These are phyloP conservation scores for Drosophila sproati DNA, from an alignment of 1,140 invertebrate genomes.

Conservation along the genomic window DNA sequence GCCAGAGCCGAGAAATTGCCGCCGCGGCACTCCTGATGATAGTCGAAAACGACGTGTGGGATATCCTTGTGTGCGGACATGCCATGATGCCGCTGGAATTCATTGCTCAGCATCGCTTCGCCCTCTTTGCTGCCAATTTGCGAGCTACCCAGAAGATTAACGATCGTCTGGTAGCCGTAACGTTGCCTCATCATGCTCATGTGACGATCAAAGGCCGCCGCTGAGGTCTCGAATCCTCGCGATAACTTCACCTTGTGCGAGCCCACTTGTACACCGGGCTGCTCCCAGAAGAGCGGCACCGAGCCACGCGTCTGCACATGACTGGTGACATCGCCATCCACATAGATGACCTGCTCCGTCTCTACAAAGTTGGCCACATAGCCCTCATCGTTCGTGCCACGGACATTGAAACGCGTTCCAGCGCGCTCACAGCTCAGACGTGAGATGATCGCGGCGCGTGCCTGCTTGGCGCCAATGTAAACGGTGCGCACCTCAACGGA, in stretches of 20 bases:
- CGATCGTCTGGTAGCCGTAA: constrained; percentile 96
- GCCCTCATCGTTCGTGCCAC: constrained; percentile 99
- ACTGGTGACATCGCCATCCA: constrained; percentile 94
- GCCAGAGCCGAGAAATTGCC: constrained; percentile 91
- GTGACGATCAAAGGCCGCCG: constrained; percentile 96
- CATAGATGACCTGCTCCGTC: constrained; percentile 97
- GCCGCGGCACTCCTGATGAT: constrained; percentile 94
- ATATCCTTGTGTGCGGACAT: constrained; percentile 91
- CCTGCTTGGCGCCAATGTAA: constrained; percentile 96
- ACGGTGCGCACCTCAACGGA: constrained; percentile 98
- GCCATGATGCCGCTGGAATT: constrained; percentile 96
- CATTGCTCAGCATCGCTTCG: constrained; percentile 97
- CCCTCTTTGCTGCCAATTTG: constrained; percentile 97
- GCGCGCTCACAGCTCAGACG: constrained; percentile 98
- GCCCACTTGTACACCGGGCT: constrained; percentile 99
- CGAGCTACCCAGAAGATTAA: constrained; percentile 96
- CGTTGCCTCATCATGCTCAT: constrained; percentile 93
- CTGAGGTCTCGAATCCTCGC: constrained; percentile 95
- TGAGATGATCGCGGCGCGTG: constrained; percentile 96
- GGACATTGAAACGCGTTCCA: constrained; percentile 98
- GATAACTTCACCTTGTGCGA: constrained; percentile 99
- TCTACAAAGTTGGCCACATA: constrained; percentile 99
- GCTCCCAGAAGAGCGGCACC: constrained; percentile 99
- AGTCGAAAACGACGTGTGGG: constrained; percentile 95
- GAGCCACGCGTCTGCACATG: constrained; percentile 97